Percentiles rank a stretch among this genome's conserved stretches.
These are phyloP conservation scores for Apeira syringaria DNA, from an alignment of 2,888 invertebrate genomes.

Conservation along the genomic window DNA sequence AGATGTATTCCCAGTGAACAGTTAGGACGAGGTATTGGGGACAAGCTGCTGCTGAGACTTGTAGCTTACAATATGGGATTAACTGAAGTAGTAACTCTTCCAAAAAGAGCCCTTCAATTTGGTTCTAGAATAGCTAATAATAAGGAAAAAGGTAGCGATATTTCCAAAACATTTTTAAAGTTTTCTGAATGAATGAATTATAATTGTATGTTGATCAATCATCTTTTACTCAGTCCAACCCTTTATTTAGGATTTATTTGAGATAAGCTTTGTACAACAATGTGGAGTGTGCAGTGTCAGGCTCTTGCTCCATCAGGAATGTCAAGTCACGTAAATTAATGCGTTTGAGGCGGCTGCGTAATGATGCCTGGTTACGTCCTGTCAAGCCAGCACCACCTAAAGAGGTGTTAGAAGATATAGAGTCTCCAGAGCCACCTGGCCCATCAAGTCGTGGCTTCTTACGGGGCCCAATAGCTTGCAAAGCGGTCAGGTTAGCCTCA, in stretches of 20 bases:
- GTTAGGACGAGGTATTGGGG: slow-evolving; percentile 92
- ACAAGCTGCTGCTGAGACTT: slow-evolving; percentile 93
- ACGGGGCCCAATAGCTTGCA: slow-evolving; percentile 97
- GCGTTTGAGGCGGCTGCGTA: slow-evolving; percentile 95
- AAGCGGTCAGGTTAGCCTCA: slow-evolving; percentile 97
- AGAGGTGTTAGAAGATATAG: slow-evolving; percentile 51
- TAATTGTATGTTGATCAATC: neutral
- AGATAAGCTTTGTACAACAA: slow-evolving; percentile 92
- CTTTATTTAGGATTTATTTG: slow-evolving; percentile 76
- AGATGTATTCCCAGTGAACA: slow-evolving; percentile 84
- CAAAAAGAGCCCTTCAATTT: slow-evolving; percentile 98
- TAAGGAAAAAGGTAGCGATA: slow-evolving; percentile 93
- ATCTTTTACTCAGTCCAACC: neutral
- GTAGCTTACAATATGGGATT: slow-evolving; percentile 88
- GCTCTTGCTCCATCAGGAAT: slow-evolving; percentile 96
- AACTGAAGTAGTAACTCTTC: slow-evolving; percentile 85
- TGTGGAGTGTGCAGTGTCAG: slow-evolving; percentile 90
- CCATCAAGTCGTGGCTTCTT: slow-evolving; percentile 94
- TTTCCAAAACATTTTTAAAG: slow-evolving; percentile 79
- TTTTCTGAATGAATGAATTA: neutral
- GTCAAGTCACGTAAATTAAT: slow-evolving; percentile 97
- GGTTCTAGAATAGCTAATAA: slow-evolving; percentile 97
- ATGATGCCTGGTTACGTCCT: slow-evolving; percentile 86
- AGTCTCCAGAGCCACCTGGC: slow-evolving; percentile 69
- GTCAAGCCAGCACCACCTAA: slow-evolving; percentile 7